A percentile compares a stretch with the other conserved stretches of the same genome.
Conservation (phyloP, 2,888 invertebrate species). For the Dicroscelio sp. region DNA sequence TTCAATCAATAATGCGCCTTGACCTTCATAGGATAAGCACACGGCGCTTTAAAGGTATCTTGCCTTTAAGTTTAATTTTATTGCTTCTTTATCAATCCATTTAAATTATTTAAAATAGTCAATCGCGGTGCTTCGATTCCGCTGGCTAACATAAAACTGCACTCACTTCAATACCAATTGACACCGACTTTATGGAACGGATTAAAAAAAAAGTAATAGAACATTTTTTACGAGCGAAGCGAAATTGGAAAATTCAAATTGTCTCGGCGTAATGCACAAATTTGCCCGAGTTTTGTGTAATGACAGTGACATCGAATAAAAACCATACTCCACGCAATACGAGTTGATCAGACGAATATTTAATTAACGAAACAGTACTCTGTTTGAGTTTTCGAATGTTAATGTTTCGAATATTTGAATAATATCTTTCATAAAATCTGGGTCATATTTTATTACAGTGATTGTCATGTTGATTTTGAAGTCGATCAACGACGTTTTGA, state of each 20-base stretch:
- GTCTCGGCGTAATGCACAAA: constrained; percentile 22
- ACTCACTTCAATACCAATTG: constrained; percentile 33
- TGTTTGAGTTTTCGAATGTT: too few relatives aligned
- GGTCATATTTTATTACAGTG: too few relatives aligned
- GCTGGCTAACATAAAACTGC: constrained; percentile 1
- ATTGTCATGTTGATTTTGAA: too few relatives aligned
- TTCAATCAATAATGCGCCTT: constrained; percentile 82
- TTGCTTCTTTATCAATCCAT: constrained; percentile 62
- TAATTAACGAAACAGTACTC: too few relatives aligned
- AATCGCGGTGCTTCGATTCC: constrained; percentile 28
- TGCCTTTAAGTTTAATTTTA: constrained; percentile 62
- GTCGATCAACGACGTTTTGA: too few relatives aligned
- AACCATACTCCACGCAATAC: not conserved
- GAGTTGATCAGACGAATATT: too few relatives aligned
- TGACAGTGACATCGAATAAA: not conserved
- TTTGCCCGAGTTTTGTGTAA: constrained; percentile 7
- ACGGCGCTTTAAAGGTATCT: constrained; percentile 72
- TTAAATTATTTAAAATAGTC: constrained; percentile 55
- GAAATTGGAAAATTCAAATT: constrained; percentile 43
- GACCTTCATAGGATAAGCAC: constrained; percentile 82
- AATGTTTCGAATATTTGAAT: too few relatives aligned
- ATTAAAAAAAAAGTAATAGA: constrained; percentile 41
- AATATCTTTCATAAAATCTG: too few relatives aligned
- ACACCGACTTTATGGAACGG: constrained; percentile 22
- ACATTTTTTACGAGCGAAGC: not conserved